Conservation (phyloP, 1,140 invertebrate species). For the Leptoteleia sp. region DNA sequence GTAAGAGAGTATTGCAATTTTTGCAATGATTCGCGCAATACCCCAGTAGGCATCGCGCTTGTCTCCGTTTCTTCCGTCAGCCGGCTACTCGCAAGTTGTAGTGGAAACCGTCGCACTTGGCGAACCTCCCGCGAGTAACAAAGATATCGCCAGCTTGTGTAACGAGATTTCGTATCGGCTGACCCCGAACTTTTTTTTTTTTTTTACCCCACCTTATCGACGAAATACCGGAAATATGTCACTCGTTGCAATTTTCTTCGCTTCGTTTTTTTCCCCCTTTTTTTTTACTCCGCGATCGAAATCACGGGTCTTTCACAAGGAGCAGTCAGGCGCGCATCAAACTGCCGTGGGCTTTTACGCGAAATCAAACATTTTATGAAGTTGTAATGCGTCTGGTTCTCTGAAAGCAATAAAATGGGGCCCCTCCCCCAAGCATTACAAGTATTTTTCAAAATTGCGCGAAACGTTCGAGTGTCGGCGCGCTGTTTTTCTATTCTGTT, state of each 20-base stretch:
- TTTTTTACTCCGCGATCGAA: conserved; percentile 26
- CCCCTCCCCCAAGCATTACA: conserved; percentile 14
- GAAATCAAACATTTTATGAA: conserved; percentile 44
- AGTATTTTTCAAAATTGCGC: conserved; percentile 8
- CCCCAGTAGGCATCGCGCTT: conserved; percentile 2
- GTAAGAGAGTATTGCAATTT: background rate
- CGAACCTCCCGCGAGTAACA: conserved; percentile 5
- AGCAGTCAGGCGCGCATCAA: conserved; percentile 21
- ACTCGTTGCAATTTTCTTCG: conserved; percentile 38
- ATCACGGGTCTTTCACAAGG: conserved; percentile 26
- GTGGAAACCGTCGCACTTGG: conserved; percentile 30
- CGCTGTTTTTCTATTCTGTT: background rate
- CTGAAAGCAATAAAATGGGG: conserved; percentile 22
- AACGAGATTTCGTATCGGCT: conserved; percentile 50
- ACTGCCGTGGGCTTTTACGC: conserved; percentile 19
- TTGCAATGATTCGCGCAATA: conserved; percentile 12
- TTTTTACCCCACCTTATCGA: no score
- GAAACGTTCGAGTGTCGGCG: background rate
- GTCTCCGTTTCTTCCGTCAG: conserved; percentile 20
- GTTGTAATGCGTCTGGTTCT: conserved; percentile 33
- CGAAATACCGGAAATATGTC: conserved; percentile 43
- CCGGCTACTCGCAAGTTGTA: conserved; percentile 20
- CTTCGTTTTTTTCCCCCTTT: no score
- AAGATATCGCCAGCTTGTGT: conserved; percentile 41
- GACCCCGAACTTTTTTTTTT: conserved; percentile 37